Conservation (phyloP, 1,140 invertebrate species). For the Calephelis nemesis region DNA sequence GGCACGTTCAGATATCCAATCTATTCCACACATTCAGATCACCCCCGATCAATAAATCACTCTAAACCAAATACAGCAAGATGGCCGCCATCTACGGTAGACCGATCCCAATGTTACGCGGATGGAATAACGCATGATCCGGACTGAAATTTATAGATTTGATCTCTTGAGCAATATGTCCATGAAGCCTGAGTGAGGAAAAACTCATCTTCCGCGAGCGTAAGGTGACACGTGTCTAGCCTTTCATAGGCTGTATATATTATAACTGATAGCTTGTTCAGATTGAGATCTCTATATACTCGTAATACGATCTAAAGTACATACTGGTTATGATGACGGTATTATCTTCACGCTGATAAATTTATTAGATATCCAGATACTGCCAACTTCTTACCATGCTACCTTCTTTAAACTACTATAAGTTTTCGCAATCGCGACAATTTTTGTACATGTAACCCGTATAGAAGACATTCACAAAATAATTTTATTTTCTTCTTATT, state of each 20-base stretch:
- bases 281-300: slow-evolving; percentile 8
- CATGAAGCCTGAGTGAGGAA: slow-evolving; percentile 31
- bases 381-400: no score
- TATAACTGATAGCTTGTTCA: slow-evolving; percentile 12
- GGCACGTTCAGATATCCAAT: slow-evolving; percentile 49
- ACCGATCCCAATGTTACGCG: slow-evolving; percentile 48
- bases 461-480: no score
- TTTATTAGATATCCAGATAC: no score
- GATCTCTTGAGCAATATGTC: slow-evolving; percentile 41
- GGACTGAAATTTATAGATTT: slow-evolving; percentile 52
- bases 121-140: slow-evolving; percentile 39
- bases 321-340: neutral
- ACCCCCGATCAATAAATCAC: slow-evolving; percentile 63
- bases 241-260: slow-evolving; percentile 3
- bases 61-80: slow-evolving; percentile 49
- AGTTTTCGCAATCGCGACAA: no score
- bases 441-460: no score
- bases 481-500: no score
- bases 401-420: no score
- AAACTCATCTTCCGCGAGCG: slow-evolving; percentile 32
- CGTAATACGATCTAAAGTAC: neutral
- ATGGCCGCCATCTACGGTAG: slow-evolving; percentile 43
- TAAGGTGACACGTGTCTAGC: slow-evolving; percentile 29
- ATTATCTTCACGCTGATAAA: no score
- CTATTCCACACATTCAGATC: slow-evolving; percentile 67